Evolutionary conservation across 2,888 invertebrate species (phyloP), one percentile per base, ranked within the genome.

Genomic region (Slavum lentiscoides): DNA sequence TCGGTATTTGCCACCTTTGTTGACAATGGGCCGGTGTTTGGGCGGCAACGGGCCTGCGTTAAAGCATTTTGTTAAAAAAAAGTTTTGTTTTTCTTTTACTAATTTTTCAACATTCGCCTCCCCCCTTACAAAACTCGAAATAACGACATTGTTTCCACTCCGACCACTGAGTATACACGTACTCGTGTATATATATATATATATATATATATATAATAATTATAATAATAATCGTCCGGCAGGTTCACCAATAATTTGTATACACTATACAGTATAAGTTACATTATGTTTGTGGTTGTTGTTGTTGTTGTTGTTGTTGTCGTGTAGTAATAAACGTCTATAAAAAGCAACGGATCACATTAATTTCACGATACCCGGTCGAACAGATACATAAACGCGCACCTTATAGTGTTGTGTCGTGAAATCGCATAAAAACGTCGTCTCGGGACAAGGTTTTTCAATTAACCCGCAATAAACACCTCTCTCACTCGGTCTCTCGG

Each of bases 371-470:
- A 76, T 61, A 69, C 53, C 61, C 59, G 4, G 49, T 49, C 68
- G 30, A 69, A 69, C 77, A 64, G 77, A 70, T 77, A 77, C 1
- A 70, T 4, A 30, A 30, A 30, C 30, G 30, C 30, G 30, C 70
- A 62, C 70, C 53, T 30, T 30, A 30, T n/a, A n/a, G n/a, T n/a
- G 80, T 72, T 66, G 80, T 72, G 49, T 30, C 49, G 80, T 72
- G 77, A 70, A 61, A 77, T 62, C 80, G 72, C 30, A 80, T 72
- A 80, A 80, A 80, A 80, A 80, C 58, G 80, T 72, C 55, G 70
- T 70, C 80, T 72, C 23, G 39, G 70, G 80, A 80, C 80, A 80
- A 80, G 80, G 80, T 80, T 80, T 80, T 80, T 80, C 80, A 80
- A 80, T 80, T 80, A 80, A 72, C 72, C 72, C 64, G 80, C 64